phyloP scores from a whole-genome alignment of 2,113 vertebrate genomes.

The Silurus asotus region DNA sequence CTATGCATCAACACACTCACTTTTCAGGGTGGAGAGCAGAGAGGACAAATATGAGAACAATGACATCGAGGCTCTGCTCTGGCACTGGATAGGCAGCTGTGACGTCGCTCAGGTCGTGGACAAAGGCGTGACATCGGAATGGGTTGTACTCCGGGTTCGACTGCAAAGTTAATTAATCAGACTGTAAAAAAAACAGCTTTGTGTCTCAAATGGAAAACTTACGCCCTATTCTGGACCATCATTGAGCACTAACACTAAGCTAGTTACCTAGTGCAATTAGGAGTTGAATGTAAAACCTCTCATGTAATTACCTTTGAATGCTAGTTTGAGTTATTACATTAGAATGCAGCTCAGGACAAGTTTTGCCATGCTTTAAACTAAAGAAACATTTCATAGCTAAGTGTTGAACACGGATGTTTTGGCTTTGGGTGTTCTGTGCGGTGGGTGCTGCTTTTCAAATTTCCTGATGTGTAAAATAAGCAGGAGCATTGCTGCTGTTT shows the following conservation, averaged over 20 bases:
- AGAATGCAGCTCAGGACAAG: too few relatives aligned
- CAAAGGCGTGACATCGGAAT: constrained; percentile 88
- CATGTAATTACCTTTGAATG: too few relatives aligned
- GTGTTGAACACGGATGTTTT: neutral
- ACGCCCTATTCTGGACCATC: neutral
- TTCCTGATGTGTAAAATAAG: too few relatives aligned
- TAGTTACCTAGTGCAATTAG: too few relatives aligned
- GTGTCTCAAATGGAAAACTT: neutral
- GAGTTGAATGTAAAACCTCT: too few relatives aligned
- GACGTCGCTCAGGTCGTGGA: constrained; percentile 85
- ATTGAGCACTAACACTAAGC: too few relatives aligned
- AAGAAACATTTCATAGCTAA: neutral
- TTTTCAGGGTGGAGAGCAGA: constrained; percentile 90
- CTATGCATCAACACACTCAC: constrained; percentile 69
- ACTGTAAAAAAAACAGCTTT: constrained; percentile 4
- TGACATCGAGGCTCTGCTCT: constrained; percentile 79
- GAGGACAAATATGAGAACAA: constrained; percentile 95
- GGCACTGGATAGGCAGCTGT: constrained; percentile 81
- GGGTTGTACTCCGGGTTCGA: constrained; percentile 82
- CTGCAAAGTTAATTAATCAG: constrained; percentile 65
- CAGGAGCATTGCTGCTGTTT: too few relatives aligned
- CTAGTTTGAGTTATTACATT: too few relatives aligned
- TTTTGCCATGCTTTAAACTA: neutral
- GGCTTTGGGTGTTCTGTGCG: neutral
- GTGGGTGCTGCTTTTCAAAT: neutral